Base-by-base conservation (phyloP, 2,888 invertebrate genomes). In the Erebia epiphron region DNA sequence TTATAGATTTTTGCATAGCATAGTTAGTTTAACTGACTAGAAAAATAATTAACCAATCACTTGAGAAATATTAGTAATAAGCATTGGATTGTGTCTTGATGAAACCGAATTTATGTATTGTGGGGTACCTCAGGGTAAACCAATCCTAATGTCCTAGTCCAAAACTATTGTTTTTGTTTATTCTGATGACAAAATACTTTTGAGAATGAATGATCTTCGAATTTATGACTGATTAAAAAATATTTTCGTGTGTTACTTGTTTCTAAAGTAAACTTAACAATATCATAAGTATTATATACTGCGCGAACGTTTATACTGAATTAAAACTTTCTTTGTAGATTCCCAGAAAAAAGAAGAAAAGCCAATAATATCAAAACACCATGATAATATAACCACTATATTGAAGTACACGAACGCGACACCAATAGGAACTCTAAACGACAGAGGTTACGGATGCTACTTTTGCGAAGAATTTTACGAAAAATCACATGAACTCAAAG, bases 381-480 rank as follows among this genome's bases (percentile, higher is more conserved):
- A 74, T 2, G 65, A 67, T 7, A 83, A 80, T 64, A 71, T 82
- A 21, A 75, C 75, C 58, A 73, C 75, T 54, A 73, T 69, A 41
- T 43, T 64, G 7, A 50, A 64, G 3, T 50, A 64, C 41, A 65
- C 65, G 1, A 69, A 69, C 60, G 69, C 69, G 2, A 69, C 69
- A 14, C 69, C 66, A 5, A 66, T 69, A 13, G 35, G 66, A 2
- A 61, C 52, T 9, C 26, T 52, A 21, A 60, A 50, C 18, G 67
- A 67, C 9, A 75, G 75, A 2, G 81, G 80, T 0, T 82, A 78
- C 57, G 73, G 72, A 1, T 82, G 82, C 68, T 78, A 75, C 35
- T 81, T 76, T 68, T 82, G 82, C 60, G 69, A 70, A 1, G 70
- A 76, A 14, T 81, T 70, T 61, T 75, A 72, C 1, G 75, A 75